Conservation (phyloP, 2,797 vertebrate species). For the Phylloscopus collybita region DNA sequence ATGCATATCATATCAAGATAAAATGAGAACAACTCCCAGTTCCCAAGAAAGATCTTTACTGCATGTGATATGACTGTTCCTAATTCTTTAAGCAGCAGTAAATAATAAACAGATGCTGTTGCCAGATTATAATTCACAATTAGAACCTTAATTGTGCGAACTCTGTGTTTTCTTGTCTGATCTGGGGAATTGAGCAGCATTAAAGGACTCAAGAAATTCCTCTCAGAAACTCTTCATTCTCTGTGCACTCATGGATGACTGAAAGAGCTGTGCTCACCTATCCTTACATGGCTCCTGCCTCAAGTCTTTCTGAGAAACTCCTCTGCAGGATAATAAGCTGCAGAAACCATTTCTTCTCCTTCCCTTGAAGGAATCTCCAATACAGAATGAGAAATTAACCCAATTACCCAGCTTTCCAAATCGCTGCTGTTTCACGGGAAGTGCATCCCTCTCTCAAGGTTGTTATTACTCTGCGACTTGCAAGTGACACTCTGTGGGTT, state of each 20-base stretch:
- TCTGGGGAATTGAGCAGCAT: background rate
- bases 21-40: background rate
- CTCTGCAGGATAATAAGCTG: background rate
- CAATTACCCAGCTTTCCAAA: constrained; percentile 12
- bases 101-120: constrained; percentile 51
- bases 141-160: background rate
- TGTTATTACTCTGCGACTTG: background rate
- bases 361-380: background rate
- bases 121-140: constrained; percentile 37
- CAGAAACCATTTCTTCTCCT: background rate
- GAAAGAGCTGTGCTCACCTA: constrained; percentile 14
- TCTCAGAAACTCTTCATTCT: background rate
- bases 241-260: background rate
- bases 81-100: constrained; percentile 44
- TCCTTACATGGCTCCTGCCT: background rate
- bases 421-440: background rate
- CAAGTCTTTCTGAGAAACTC: background rate
- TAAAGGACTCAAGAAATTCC: background rate
- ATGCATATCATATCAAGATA: constrained; percentile 27
- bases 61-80: background rate
- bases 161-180: background rate
- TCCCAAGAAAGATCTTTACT: constrained; percentile 3
- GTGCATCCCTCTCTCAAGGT: background rate
- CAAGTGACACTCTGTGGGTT: background rate
- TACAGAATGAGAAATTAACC: constrained; percentile 40